These are phyloP conservation scores for Sphaerophoria rueppellii DNA, from an alignment of 2,888 invertebrate species.

Conservation along the genomic window DNA sequence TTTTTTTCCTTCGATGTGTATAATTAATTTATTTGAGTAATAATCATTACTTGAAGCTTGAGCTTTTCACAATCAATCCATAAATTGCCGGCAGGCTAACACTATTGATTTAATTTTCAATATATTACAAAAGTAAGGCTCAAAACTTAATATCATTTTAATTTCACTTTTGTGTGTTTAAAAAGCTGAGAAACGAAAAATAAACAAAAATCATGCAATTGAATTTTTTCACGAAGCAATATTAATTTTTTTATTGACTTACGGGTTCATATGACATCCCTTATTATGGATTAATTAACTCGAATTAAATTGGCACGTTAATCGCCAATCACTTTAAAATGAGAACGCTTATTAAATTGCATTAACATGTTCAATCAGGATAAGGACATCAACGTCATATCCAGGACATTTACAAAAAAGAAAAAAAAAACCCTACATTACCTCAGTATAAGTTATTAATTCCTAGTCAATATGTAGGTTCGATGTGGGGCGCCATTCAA, in stretches of 20 bases:
- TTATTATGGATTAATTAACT: conserved; percentile 45
- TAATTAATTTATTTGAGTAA: too few relatives aligned
- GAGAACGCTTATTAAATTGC: conserved; percentile 42
- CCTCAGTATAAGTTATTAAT: neutral
- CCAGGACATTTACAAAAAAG: neutral
- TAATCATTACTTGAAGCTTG: too few relatives aligned
- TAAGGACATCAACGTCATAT: conserved; percentile 21
- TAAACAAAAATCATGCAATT: neutral
- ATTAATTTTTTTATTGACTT: conserved; percentile 18
- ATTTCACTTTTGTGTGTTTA: neutral
- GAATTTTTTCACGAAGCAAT: conserved; percentile 1
- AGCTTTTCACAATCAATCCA: too few relatives aligned
- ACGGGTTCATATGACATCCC: neutral
- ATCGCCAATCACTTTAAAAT: conserved; percentile 34
- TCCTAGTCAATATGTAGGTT: conserved; percentile 19
- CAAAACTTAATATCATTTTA: too few relatives aligned
- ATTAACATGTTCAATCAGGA: conserved; percentile 39
- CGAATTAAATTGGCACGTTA: conserved; percentile 33
- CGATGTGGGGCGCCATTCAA: neutral
- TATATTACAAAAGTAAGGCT: too few relatives aligned
- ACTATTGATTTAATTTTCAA: too few relatives aligned
- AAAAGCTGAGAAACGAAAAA: neutral
- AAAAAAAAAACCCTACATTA: neutral
- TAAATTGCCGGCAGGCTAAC: too few relatives aligned
- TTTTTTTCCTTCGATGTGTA: too few relatives aligned